Percentiles rank a stretch among this genome's conserved stretches.
Evolutionary conservation across 2,888 invertebrate genomes (phyloP).

Genomic region (Ophioninae sp.): DNA sequence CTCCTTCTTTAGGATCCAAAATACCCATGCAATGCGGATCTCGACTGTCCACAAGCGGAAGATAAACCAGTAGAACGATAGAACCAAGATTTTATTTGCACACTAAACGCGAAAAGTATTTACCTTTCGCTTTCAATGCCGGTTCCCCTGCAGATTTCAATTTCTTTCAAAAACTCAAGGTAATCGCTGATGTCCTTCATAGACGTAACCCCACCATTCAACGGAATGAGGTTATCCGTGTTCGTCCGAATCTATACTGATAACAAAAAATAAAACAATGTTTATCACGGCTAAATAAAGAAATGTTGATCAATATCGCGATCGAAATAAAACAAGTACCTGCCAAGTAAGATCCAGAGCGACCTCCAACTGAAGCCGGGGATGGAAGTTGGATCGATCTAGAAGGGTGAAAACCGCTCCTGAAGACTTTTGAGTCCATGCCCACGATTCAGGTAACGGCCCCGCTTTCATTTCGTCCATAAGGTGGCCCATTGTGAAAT

Average conservation of each 20-base stretch:
- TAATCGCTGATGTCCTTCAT: not conserved
- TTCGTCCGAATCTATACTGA: constrained; percentile 2
- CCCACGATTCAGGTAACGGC: constrained; percentile 15
- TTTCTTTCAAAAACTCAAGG: not conserved
- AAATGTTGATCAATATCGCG: not conserved
- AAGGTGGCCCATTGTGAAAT: not conserved
- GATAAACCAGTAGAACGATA: not conserved
- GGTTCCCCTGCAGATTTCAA: constrained; percentile 1
- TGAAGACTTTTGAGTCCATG: constrained; percentile 2
- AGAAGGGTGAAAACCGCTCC: constrained; percentile 8
- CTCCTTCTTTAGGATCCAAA: not conserved
- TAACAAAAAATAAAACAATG: not conserved
- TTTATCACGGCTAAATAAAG: not conserved
- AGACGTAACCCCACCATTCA: not conserved
- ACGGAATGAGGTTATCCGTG: not conserved
- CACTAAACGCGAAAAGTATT: not conserved
- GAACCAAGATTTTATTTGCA: not conserved
- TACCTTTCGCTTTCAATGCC: constrained; percentile 11
- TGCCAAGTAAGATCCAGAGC: not conserved
- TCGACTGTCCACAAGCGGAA: not conserved
- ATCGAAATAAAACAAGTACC: not conserved
- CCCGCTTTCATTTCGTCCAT: not conserved
- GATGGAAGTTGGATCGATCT: not conserved
- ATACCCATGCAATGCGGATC: not conserved
- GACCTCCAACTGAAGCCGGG: constrained; percentile 5